A percentile compares a stretch with the other conserved stretches of the same genome.
These are phyloP conservation scores for Python bivittatus DNA, from an alignment of 2,113 vertebrate genomes.

Conservation along the genomic window DNA sequence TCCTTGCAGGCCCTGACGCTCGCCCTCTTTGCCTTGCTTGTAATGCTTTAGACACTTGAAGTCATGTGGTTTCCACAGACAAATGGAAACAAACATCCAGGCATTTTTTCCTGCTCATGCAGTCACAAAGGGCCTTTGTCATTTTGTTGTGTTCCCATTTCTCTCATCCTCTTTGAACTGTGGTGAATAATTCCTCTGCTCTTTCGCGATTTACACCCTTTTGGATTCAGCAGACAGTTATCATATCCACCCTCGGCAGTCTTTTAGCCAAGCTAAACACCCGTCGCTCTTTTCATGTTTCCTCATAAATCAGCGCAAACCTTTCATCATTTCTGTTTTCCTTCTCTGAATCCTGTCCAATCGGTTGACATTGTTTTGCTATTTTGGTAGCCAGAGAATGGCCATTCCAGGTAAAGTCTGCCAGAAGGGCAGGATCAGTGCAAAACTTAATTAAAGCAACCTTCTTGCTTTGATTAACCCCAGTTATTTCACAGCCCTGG, in stretches of 20 bases:
- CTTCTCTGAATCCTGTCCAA: constrained; percentile 46
- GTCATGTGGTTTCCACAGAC: constrained; percentile 9
- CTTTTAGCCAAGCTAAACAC: constrained; percentile 68
- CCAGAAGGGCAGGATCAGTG: rapidly evolving
- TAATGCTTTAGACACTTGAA: not conserved
- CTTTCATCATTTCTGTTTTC: constrained; percentile 66
- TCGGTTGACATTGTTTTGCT: constrained; percentile 61
- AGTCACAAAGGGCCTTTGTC: constrained; percentile 23
- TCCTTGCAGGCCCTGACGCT: not conserved
- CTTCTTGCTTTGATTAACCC: not conserved
- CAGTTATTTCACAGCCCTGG: not conserved
- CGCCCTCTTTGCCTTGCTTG: not conserved
- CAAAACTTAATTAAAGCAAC: constrained; percentile 15
- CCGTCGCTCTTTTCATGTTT: constrained; percentile 64
- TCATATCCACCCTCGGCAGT: constrained; percentile 50
- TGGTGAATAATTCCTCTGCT: constrained; percentile 42
- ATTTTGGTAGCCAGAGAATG: constrained; percentile 23
- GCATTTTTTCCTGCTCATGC: constrained; percentile 18
- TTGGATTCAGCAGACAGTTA: constrained; percentile 46
- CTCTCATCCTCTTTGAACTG: constrained; percentile 31
- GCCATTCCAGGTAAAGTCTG: constrained; percentile 46
- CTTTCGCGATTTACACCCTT: constrained; percentile 35
- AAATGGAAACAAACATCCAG: constrained; percentile 22
- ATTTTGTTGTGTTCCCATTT: constrained; percentile 46
- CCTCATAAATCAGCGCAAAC: constrained; percentile 63